Conservation (phyloP, 2,113 vertebrate species). For the Misgurnus mizolepis region DNA sequence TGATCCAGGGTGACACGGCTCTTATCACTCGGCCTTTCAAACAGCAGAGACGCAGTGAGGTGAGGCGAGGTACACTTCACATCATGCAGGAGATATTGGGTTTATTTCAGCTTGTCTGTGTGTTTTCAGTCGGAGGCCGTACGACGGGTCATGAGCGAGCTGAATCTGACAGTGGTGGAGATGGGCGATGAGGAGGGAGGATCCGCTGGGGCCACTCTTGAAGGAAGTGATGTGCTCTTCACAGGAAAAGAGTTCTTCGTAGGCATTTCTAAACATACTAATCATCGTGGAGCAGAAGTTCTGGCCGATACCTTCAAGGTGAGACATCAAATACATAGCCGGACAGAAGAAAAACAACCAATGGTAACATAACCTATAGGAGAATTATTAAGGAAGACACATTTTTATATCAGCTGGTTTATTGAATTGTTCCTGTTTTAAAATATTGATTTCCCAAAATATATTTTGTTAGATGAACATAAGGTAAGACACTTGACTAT, state of each 20-base stretch:
- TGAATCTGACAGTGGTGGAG: conserved; percentile 82
- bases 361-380: no score
- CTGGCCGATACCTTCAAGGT: conserved; percentile 88
- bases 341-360: no score
- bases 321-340: background rate
- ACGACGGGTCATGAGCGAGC: conserved; percentile 80
- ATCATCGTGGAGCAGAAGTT: conserved; percentile 84
- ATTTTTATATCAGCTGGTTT: no score
- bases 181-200: conserved; percentile 73
- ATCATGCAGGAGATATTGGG: no score
- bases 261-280: conserved; percentile 88
- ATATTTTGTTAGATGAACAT: no score
- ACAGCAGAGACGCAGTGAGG: conserved; percentile 83
- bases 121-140: conserved; percentile 77
- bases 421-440: no score
- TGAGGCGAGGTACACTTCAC: conserved; percentile 67
- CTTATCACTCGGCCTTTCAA: conserved; percentile 85
- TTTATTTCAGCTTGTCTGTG: background rate
- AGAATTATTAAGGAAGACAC: no score
- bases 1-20: conserved; percentile 87
- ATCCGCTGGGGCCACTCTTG: conserved; percentile 79
- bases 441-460: no score
- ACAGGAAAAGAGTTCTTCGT: conserved; percentile 91
- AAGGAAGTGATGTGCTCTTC: conserved; percentile 89
- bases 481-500: no score